Percentiles rank a stretch among this genome's conserved stretches.
Conservation (phyloP, 2,113 vertebrate genomes). For the Vireo altiloquus region DNA sequence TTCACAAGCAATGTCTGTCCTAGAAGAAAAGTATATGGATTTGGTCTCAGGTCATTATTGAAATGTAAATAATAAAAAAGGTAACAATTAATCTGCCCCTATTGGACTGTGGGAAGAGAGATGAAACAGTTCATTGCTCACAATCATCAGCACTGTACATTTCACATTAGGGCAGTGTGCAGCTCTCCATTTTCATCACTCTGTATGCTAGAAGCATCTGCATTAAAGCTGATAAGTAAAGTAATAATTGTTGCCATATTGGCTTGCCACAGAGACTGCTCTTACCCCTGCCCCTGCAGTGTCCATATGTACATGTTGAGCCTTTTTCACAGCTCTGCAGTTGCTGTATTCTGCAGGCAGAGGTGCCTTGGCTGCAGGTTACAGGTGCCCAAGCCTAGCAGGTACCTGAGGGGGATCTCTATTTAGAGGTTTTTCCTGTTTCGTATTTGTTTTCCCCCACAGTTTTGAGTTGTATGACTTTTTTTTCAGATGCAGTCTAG, state of each 20-base stretch:
- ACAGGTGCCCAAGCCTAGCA: neutral
- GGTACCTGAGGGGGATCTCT: accelerated
- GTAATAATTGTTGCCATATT: too few relatives aligned
- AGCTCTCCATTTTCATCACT: neutral
- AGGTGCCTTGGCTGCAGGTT: neutral
- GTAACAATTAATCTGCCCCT: neutral
- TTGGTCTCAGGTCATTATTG: neutral
- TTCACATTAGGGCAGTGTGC: neutral
- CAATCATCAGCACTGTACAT: neutral
- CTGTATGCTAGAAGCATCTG: neutral
- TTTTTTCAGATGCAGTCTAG: neutral
- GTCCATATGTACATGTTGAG: accelerated
- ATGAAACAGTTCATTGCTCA: neutral
- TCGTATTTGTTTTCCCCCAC: neutral
- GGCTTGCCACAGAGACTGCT: neutral
- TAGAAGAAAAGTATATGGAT: neutral
- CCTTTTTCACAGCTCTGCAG: neutral
- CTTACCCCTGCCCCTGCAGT: neutral
- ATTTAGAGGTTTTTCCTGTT: neutral
- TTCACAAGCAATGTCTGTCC: neutral
- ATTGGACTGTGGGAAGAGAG: accelerated
- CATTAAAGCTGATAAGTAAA: neutral
- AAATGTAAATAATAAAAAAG: neutral
- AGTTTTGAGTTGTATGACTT: neutral
- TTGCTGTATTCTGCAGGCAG: neutral